Evolutionary conservation across 2,888 invertebrate species (phyloP), one percentile per base, ranked within the genome.

Genomic region (Gnatocerus cornutus): DNA sequence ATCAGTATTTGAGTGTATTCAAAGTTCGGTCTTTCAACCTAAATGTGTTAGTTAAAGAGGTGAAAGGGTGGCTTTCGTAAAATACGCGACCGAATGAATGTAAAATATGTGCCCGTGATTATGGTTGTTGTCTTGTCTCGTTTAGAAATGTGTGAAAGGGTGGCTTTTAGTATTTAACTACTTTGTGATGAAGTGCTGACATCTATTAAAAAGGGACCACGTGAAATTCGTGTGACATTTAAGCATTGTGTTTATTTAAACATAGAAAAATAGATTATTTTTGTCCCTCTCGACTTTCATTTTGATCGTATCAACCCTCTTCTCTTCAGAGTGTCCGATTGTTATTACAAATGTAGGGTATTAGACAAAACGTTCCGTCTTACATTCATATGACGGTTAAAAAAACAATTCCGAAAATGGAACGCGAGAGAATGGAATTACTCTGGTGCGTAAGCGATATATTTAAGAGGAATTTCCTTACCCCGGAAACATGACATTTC

Each of bases 321-420:
- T 33, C 33, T 6, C 33, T n/a, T 9, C 33, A 7, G n/a, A 33
- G 33, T 33, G 9, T 10, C 53, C 59, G 13, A 61, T 43, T 43
- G 43, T 53, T 59, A 39, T 50, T 59, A 67, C 52, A 67, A 67
- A 67, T 61, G 53, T 67, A 8, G 45, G 29, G 59, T 59, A 61
- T 67, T 45, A 62, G 30, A 55, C 53, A 64, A 53, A 53, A 64
- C 52, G 41, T 43, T 63, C 48, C 45, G 43, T 64, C 64, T 64
- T 64, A 64, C 45, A 64, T 64, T 55, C 55, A 64, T 55, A 64
- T 53, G 63, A 30, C 43, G 37, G 53, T 61, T 48, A 55, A 67
- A 67, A 62, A 68, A 55, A 53, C 62, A 59, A 68, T 68, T 61
- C 59, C 14, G 59, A 21, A 61, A 68, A 62, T 68, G 68, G 68